A percentile compares a stretch with the other conserved stretches of the same genome.
phyloP scores from a whole-genome alignment of 1,140 invertebrate genomes.

The Carcinoscorpius rotundicauda region DNA sequence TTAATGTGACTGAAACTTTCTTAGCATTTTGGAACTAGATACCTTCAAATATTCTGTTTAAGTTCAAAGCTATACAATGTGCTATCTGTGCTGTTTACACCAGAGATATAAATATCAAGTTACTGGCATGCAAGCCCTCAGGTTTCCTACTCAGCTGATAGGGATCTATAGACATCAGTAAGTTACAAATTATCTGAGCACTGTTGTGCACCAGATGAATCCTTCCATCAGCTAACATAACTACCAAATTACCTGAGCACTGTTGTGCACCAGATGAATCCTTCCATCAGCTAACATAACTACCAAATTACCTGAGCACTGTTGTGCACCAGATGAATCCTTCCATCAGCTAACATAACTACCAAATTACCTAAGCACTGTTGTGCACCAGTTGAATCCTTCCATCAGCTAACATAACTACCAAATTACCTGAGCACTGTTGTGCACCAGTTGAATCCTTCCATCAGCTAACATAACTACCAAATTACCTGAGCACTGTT shows the following conservation, averaged over 20 bases:
- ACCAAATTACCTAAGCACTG: slow-evolving; percentile 42
- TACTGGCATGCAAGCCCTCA: too few relatives aligned
- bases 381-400: slow-evolving; percentile 75
- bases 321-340: slow-evolving; percentile 73
- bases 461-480: slow-evolving; percentile 79
- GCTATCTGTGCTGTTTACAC: too few relatives aligned
- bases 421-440: slow-evolving; percentile 37
- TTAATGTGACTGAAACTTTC: too few relatives aligned
- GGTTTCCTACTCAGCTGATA: too few relatives aligned
- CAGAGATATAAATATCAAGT: too few relatives aligned
- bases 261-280: slow-evolving; percentile 69
- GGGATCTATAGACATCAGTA: too few relatives aligned
- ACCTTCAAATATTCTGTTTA: too few relatives aligned
- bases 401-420: slow-evolving; percentile 76
- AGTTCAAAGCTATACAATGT: too few relatives aligned
- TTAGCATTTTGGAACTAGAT: too few relatives aligned
- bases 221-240: slow-evolving; percentile 72
- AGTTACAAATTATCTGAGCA: slow-evolving; percentile 51
- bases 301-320: slow-evolving; percentile 67
- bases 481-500: slow-evolving; percentile 35
- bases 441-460: slow-evolving; percentile 74
- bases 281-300: slow-evolving; percentile 73
- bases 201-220: slow-evolving; percentile 69
- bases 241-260: slow-evolving; percentile 68
- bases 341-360: slow-evolving; percentile 69